Conservation (phyloP, 1,140 invertebrate genomes). For the Sitobion miscanthi region DNA sequence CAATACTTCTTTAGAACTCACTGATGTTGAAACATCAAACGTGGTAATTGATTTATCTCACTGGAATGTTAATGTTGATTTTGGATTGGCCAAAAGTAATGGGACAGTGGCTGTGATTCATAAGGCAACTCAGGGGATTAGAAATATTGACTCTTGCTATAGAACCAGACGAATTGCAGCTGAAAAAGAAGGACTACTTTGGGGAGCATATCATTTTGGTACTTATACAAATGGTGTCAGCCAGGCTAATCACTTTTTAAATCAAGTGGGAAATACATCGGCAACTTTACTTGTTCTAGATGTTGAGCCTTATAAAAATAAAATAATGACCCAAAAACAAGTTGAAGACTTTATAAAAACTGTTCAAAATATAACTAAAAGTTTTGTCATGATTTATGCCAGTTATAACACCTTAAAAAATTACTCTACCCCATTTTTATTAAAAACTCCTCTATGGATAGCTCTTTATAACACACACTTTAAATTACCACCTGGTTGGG, state of each 20-base stretch:
- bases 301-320: slow-evolving; percentile 36
- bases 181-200: slow-evolving; percentile 50
- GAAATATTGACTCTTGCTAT: neutral
- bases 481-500: slow-evolving; percentile 38
- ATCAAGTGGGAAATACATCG: slow-evolving; percentile 33
- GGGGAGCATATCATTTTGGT: slow-evolving; percentile 57
- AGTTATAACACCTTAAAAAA: neutral
- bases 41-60: slow-evolving; percentile 51
- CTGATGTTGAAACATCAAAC: neutral
- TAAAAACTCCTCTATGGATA: slow-evolving; percentile 48
- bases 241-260: slow-evolving; percentile 54
- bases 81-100: slow-evolving; percentile 28
- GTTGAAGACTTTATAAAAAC: slow-evolving; percentile 50
- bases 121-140: slow-evolving; percentile 48
- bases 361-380: slow-evolving; percentile 32
- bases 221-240: slow-evolving; percentile 22
- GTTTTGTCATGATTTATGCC: slow-evolving; percentile 37
- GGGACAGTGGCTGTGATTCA: slow-evolving; percentile 54
- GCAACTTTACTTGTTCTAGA: slow-evolving; percentile 30
- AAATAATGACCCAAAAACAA: slow-evolving; percentile 43
- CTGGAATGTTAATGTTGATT: slow-evolving; percentile 56
- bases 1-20: slow-evolving; percentile 44
- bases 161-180: neutral
- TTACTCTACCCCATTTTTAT: slow-evolving; percentile 28
- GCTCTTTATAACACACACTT: neutral